phyloP scores from a whole-genome alignment of 2,797 vertebrate genomes.

The Spheniscus humboldti region DNA sequence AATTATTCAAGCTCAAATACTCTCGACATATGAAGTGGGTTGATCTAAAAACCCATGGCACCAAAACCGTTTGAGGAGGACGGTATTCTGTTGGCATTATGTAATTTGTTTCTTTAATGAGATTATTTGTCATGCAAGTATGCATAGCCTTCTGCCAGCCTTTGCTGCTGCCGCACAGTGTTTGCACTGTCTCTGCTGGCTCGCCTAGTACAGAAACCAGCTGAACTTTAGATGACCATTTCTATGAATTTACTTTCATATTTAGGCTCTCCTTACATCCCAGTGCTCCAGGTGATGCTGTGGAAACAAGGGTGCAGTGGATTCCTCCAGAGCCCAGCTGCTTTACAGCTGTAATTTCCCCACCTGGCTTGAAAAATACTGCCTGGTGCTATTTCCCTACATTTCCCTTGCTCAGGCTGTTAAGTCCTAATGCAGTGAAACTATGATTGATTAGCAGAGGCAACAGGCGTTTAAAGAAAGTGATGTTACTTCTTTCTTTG shows the following conservation, averaged over 20 bases:
- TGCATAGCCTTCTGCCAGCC: background rate
- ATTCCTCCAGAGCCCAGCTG: background rate
- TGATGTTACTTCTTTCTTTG: background rate
- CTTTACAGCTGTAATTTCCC: background rate
- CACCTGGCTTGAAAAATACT: background rate
- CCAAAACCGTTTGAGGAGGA: background rate
- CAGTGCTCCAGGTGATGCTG: background rate
- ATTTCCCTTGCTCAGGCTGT: background rate
- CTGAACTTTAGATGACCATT: background rate
- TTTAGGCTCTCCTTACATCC: background rate
- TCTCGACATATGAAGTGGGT: background rate
- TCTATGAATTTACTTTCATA: background rate
- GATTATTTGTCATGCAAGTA: constrained; percentile 20
- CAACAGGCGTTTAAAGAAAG: background rate
- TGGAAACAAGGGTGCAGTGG: background rate
- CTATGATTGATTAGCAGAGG: background rate
- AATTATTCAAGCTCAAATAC: constrained; percentile 40
- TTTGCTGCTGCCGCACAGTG: background rate
- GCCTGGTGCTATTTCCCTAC: background rate
- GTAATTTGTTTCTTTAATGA: constrained; percentile 49
- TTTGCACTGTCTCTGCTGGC: background rate
- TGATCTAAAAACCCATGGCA: background rate
- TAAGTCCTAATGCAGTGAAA: background rate
- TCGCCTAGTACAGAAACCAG: background rate
- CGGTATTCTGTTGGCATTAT: background rate